phyloP scores from a whole-genome alignment of 2,797 vertebrate species.

The Gastrophryne carolinensis region DNA sequence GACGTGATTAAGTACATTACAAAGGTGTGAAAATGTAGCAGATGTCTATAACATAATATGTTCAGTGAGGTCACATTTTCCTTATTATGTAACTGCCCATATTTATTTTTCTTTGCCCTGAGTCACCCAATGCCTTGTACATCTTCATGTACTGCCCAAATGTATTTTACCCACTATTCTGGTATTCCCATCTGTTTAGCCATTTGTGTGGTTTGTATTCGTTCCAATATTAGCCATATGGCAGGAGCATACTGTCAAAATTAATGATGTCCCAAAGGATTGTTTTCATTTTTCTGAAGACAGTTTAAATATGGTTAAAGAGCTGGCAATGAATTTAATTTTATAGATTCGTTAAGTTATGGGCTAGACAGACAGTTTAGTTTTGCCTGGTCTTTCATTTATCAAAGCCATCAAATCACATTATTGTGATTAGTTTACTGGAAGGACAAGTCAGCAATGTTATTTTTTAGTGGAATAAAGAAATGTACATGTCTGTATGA shows the following conservation, averaged over 20 bases:
- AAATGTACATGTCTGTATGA: too few relatives aligned
- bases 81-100: background rate
- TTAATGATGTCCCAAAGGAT: constrained; percentile 61
- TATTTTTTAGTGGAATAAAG: too few relatives aligned
- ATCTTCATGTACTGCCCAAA: background rate
- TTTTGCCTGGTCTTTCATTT: constrained; percentile 1
- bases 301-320: constrained; percentile 38
- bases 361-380: background rate
- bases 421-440: constrained; percentile 26
- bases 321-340: constrained; percentile 22
- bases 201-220: constrained; percentile 54
- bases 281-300: constrained; percentile 51
- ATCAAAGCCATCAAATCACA: constrained; percentile 17
- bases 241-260: constrained; percentile 57
- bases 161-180: constrained; percentile 13
- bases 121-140: background rate
- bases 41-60: background rate
- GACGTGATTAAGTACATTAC: background rate
- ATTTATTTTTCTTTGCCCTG: background rate
- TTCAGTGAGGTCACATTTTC: background rate
- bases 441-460: too few relatives aligned
- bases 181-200: constrained; percentile 33
- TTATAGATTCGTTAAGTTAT: constrained; percentile 22
- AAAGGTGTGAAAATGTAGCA: constrained; percentile 11
- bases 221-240: constrained; percentile 65